Base-by-base conservation (phyloP, 2,797 vertebrate genomes). In the Limnodromus scolopaceus region DNA sequence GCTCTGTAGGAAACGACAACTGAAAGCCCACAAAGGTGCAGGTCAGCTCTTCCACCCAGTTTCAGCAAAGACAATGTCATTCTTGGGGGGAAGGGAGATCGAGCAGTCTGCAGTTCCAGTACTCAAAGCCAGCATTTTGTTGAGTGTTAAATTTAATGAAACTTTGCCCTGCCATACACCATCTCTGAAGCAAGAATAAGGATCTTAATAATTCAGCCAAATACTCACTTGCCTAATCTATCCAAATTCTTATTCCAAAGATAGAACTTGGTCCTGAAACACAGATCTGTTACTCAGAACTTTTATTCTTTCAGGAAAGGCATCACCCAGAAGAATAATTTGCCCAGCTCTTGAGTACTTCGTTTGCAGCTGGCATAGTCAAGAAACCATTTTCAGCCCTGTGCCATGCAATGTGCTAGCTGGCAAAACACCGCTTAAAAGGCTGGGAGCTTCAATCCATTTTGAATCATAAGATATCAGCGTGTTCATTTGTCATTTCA, bases 381-480 rank as follows among this genome's bases (percentile, higher is more conserved):
- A 81, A 46, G 49, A 89, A 84, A 64, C 16, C 34, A 24, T 72
- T 91, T 92, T 64, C 61, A 84, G 6, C 3, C 15, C 8, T 43
- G 18, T 83, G 32, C 32, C 34, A 17, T 34, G 41, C 11, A 84
- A 83, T 24, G 23, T 53, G 12, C 49, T 92, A 74, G 23, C 48
- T 94, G 76, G 85, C 25, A 94, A 89, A 79, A 74, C 89, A 36
- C 57, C 66, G 11, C 10, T 75, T 49, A 86, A 46, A 46, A 3
- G 6, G 6, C 49, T 88, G 46, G 1, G 0, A 78, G 28, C 41
- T 84, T 93, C 79, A 96, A 45, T 75, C 24, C 18, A 19, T 75
- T 94, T 83, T 78, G 30, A n/a, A 81, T 93, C 46, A 46, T 63
- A 93, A 81, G 77, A 94, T 92, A 86, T 88, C 34, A 54, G 4